Evolutionary conservation across 1,140 invertebrate species (phyloP).

Genomic region (Arctopsyche grandis): DNA sequence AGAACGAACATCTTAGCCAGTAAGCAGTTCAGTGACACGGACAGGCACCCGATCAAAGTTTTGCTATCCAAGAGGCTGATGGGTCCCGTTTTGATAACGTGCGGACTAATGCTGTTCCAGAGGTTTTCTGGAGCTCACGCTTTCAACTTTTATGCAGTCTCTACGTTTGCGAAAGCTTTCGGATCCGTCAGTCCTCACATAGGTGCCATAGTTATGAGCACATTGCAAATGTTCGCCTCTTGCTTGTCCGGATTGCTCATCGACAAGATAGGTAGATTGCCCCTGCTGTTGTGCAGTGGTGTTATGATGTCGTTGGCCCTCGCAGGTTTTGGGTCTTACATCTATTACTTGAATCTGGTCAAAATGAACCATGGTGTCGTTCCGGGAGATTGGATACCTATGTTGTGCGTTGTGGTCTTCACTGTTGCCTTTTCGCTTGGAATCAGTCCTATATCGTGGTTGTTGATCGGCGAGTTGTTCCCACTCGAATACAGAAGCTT

Average conservation of each 20-base stretch:
- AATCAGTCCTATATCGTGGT: constrained; percentile 89
- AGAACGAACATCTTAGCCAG: constrained; percentile 73
- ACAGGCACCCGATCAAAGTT: constrained; percentile 60
- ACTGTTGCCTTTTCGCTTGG: constrained; percentile 87
- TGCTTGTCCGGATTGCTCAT: constrained; percentile 82
- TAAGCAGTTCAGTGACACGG: constrained; percentile 59
- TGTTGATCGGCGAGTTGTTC: constrained; percentile 89
- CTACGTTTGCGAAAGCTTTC: constrained; percentile 81
- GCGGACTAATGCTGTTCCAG: constrained; percentile 87
- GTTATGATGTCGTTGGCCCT: constrained; percentile 84
- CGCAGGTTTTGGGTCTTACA: constrained; percentile 81
- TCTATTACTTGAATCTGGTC: constrained; percentile 73
- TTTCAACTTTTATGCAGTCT: constrained; percentile 85
- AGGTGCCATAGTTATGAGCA: constrained; percentile 81
- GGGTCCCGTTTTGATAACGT: constrained; percentile 80
- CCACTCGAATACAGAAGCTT: constrained; percentile 85
- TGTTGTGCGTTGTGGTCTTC: constrained; percentile 83
- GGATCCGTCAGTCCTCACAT: constrained; percentile 83
- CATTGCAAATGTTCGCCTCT: constrained; percentile 81
- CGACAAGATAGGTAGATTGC: constrained; percentile 80
- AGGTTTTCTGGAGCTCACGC: constrained; percentile 84
- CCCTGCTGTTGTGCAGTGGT: constrained; percentile 80
- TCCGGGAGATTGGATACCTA: constrained; percentile 79
- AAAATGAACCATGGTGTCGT: too few species aligned
- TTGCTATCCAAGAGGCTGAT: constrained; percentile 66